phyloP scores from a whole-genome alignment of 2,888 invertebrate genomes.

The Muschampia plurimacula region DNA sequence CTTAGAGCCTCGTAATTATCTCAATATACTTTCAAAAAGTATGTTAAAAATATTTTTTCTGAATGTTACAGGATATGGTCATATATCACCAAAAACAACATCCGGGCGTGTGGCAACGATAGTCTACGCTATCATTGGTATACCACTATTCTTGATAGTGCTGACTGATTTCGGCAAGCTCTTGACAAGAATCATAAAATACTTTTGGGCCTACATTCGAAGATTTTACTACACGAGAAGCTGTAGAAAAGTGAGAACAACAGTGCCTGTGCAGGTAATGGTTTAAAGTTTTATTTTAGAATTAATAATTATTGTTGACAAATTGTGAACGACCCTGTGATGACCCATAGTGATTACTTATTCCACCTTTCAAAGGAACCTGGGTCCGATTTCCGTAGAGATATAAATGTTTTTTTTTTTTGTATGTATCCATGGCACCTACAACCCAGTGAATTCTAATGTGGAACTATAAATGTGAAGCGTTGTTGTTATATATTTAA shows the following conservation, averaged over 20 bases:
- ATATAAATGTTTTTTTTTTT: no score
- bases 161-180: conserved; percentile 98
- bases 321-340: no score
- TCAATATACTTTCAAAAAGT: neutral
- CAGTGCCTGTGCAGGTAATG: conserved; percentile 89
- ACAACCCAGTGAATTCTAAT: no score
- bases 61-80: conserved; percentile 94
- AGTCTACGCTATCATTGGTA: conserved; percentile 97
- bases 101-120: conserved; percentile 95
- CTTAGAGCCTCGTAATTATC: neutral
- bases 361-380: no score
- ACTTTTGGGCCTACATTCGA: conserved; percentile 94
- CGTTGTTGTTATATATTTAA: no score
- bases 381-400: no score
- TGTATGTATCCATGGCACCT: no score
- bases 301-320: neutral
- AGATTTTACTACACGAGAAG: conserved; percentile 94
- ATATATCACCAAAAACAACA: conserved; percentile 96
- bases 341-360: no score
- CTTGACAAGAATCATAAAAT: conserved; percentile 95
- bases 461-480: no score
- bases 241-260: conserved; percentile 91
- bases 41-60: neutral
- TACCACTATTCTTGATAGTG: conserved; percentile 97
- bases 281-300: neutral